Base-by-base conservation (phyloP, 1,140 invertebrate genomes). In the Bactericera cockerelli region DNA sequence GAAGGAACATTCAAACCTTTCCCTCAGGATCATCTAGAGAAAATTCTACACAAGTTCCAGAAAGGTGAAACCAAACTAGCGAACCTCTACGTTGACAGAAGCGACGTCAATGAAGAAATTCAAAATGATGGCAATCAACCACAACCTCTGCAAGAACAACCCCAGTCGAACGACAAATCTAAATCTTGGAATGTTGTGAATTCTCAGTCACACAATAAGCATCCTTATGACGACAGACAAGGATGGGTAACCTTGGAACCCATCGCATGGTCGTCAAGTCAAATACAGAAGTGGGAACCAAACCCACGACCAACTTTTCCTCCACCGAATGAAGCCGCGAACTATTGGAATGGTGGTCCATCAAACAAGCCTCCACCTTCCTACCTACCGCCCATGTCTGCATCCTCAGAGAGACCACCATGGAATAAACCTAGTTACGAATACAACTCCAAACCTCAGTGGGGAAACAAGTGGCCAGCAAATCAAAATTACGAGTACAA, bases 191-290 rank as follows among this genome's bases (percentile, higher is more conserved):
- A 69, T 16, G 28, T 65, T 19, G 57, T 69, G 1, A 33, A 63
- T 13, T 59, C 64, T 38, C 65, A 76, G 61, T 70, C 56, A 21
- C 25, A 71, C 62, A 75, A 80, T 57, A 76, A 77, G 65, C 70
- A 73, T 68, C 76, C 79, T 1, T 79, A 77, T 60, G 80, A 85
- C 58, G 81, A 86, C 63, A 77, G 80, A 62, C 79, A 81, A 58
- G 83, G 82, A 0, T 87, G 84, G 84, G 83, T 86, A 0, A 82
- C 81, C 1, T 69, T 87, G 38, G 83, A 87, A 56, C 82, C 83
- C 0, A 77, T 87, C 4, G 83, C 84, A 1, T 87, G 84, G 84
- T 84, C 83, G 0, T 79, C 81, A 14, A 85, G 83, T 61, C 85
- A 86, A 72, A 81, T 87, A 55, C 83, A 83, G 6, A 87, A 86